These are phyloP conservation scores for Callorhinus ursinus DNA, from an alignment of 2,113 vertebrate species.

Conservation along the genomic window DNA sequence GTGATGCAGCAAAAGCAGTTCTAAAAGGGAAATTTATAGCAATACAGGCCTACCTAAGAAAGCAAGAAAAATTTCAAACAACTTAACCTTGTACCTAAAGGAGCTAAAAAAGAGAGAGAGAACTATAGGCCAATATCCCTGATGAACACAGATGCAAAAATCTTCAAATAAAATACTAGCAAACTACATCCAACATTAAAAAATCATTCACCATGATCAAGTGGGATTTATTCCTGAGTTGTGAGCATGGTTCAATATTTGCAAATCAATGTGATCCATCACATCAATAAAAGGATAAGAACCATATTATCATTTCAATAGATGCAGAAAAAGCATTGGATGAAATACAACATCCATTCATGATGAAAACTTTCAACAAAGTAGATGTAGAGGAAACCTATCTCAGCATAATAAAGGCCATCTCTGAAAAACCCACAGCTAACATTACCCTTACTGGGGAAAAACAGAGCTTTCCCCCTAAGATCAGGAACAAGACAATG, in stretches of 20 bases:
- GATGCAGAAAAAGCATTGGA: background rate
- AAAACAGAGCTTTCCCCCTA: background rate
- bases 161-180: background rate
- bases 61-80: background rate
- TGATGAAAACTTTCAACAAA: background rate
- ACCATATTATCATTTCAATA: background rate
- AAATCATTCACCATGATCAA: no score
- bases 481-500: background rate
- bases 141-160: background rate
- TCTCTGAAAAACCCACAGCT: no score
- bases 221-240: background rate
- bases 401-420: background rate
- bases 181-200: background rate
- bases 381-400: background rate
- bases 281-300: background rate
- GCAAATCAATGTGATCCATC: background rate
- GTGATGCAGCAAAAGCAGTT: background rate
- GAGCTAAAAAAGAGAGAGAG: no score
- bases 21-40: background rate
- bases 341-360: background rate
- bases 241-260: background rate
- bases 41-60: background rate
- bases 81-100: background rate
- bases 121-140: background rate
- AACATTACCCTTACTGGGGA: background rate